Evolutionary conservation across 2,888 invertebrate species (phyloP), one percentile per base, ranked within the genome.

Genomic region (Seira sanloemensis): DNA sequence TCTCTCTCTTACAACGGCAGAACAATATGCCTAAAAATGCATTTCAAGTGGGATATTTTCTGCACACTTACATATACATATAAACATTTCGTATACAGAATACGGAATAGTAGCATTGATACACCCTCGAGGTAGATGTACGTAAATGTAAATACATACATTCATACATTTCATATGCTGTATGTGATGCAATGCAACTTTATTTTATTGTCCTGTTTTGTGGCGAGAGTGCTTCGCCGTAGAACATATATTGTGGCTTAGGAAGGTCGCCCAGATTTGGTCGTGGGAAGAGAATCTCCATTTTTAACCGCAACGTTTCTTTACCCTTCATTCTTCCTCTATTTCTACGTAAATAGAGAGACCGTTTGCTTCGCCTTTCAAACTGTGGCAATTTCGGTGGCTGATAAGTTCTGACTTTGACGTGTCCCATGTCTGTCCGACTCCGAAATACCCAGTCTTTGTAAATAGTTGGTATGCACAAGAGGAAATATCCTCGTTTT

Each of bases 201-300:
- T n/a, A 37, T 37, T 37, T 37, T 37, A 37, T 37, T 37, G 37
- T 37, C 37, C 37, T 37, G 37, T 37, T 37, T 37, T 37, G 37
- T 37, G 37, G 4, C 12, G 50, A n/a, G n/a, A n/a, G 50, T 50
- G 50, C 50, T 37, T 12, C 12, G 50, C n/a, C n/a, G n/a, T 50
- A 50, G 50, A 50, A 18, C 50, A 50, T 50, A 50, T 18, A n/a
- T 2, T 66, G 19, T 78, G 74, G 71, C 24, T 27, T 24, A 67
- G 71, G 81, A 81, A 80, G 81, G 81, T 81, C 81, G 81, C 81
- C 74, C 69, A 81, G 81, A 81, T 81, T 81, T 54, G 69, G 81
- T 81, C 75, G 81, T 81, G 81, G 81, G 81, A 81, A 81, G 81
- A 81, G 65, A 69, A 81, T 81, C 81, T 81, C 81, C 81, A 71